Evolutionary conservation across 1,140 invertebrate genomes (phyloP).

Genomic region (Aporrectodea caliginosa): DNA sequence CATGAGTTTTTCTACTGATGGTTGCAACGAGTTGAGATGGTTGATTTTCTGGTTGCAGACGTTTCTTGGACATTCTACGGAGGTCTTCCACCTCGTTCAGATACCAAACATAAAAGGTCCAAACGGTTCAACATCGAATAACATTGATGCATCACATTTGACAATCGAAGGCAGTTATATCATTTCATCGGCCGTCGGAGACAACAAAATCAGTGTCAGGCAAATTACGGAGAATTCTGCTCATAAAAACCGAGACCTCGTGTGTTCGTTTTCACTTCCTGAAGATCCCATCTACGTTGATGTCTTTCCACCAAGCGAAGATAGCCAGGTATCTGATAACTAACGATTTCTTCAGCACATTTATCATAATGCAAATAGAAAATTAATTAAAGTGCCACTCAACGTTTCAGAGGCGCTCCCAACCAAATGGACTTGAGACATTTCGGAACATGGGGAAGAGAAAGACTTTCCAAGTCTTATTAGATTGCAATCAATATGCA

Average conservation of each 20-base stretch:
- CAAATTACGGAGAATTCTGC: conserved; percentile 37
- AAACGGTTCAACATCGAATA: conserved; percentile 40
- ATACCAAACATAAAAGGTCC: conserved; percentile 40
- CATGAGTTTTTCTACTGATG: neutral
- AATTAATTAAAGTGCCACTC: no score
- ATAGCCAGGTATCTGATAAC: neutral
- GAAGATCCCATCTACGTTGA: neutral
- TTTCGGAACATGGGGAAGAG: no score
- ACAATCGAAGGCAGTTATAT: conserved; percentile 57
- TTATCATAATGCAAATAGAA: no score
- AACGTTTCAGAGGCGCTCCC: no score
- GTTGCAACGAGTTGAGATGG: neutral
- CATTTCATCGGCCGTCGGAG: conserved; percentile 62
- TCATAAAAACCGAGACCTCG: neutral
- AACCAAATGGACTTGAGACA: no score
- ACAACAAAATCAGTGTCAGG: conserved; percentile 64
- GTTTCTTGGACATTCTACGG: conserved; percentile 66
- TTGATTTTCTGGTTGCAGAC: conserved; percentile 42
- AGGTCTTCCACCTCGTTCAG: conserved; percentile 61
- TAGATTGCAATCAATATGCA: no score
- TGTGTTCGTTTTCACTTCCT: neutral
- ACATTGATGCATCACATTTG: conserved; percentile 36
- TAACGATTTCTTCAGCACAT: no score
- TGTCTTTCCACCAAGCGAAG: neutral
- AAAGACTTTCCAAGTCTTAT: no score